A percentile compares a stretch with the other conserved stretches of the same genome.
Evolutionary conservation across 2,888 invertebrate genomes (phyloP).

Genomic region (Xiphydria camelus): DNA sequence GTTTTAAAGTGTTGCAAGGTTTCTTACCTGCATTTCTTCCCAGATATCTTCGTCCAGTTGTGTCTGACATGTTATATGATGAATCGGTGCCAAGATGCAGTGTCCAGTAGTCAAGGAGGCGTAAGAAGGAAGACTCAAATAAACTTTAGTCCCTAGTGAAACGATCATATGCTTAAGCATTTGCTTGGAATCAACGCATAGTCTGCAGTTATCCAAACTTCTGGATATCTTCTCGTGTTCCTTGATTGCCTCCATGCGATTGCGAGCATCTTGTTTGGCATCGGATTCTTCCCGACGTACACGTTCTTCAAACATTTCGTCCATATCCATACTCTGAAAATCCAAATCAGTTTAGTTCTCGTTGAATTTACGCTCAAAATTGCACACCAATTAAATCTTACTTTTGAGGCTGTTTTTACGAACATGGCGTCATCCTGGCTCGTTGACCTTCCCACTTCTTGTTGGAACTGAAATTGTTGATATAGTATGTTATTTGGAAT

Average conservation of each 20-base stretch:
- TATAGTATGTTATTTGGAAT: not conserved
- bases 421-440: constrained; percentile 82
- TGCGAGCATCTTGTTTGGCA: constrained; percentile 65
- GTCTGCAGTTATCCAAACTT: constrained; percentile 77
- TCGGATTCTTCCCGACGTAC: constrained; percentile 70
- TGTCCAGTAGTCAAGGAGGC: constrained; percentile 84
- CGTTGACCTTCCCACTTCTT: constrained; percentile 78
- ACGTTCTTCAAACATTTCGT: constrained; percentile 82
- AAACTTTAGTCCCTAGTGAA: constrained; percentile 79
- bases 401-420: constrained; percentile 70
- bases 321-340: constrained; percentile 65
- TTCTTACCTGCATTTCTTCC: constrained; percentile 80
- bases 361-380: too few relatives aligned
- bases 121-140: constrained; percentile 78
- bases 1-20: too few relatives aligned
- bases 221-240: constrained; percentile 73
- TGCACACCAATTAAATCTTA: too few relatives aligned
- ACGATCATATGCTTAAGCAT: constrained; percentile 86
- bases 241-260: constrained; percentile 69
- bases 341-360: too few relatives aligned
- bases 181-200: constrained; percentile 79
- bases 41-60: constrained; percentile 93
- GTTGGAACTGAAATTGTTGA: constrained; percentile 68
- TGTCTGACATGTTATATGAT: constrained; percentile 79
- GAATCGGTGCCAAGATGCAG: constrained; percentile 82